Base-by-base conservation (phyloP, 2,888 invertebrate species). In the Drosophila tripunctata region DNA sequence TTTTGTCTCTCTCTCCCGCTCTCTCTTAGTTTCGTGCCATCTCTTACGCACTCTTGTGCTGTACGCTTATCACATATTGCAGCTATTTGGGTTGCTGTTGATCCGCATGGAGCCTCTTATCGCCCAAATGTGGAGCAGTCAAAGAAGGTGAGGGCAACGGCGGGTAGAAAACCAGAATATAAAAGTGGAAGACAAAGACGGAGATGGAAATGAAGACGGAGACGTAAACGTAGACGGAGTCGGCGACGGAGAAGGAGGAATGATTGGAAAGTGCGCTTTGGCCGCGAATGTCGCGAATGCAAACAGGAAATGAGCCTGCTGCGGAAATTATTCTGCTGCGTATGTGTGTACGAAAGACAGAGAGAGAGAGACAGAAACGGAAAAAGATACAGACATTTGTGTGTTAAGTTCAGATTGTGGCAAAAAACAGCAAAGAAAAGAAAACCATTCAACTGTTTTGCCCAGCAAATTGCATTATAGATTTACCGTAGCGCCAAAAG, bases 231-330 rank as follows among this genome's bases (percentile, higher is more conserved):
- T n/a, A n/a, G 7, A 21, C 1, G 12, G 6, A 31, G 12, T 6
- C n/a, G 10, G 10, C 1, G 48, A 4, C 14, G 45, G 1, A 6
- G 22, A 3, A 15, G 14, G 2, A 5, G 30, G 4, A 27, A 8
- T 27, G 4, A 1, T 21, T n/a, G 21, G 35, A 27, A 24, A 45
- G 21, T 48, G 45, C 30, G 40, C 19, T 31, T 41, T 41, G 41
- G 22, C 51, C 67, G 62, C 62, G 44, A 62, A 61, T 44, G 44
- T 41, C 31, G 51, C 57, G 63, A 72, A 73, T 75, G 66, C 52
- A 62, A 60, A 81, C 82, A 75, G 78, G 82, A 78, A 81, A 81
- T 81, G 66, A 72, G 82, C 57, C 63, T 57, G 56, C 65, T 62
- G 61, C 75, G 82, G 78, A 78, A 68, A 66, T 71, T 41, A 51